These are phyloP conservation scores for Pseudolaguvia tuberculata DNA, from an alignment of 2,113 vertebrate species.

Conservation along the genomic window DNA sequence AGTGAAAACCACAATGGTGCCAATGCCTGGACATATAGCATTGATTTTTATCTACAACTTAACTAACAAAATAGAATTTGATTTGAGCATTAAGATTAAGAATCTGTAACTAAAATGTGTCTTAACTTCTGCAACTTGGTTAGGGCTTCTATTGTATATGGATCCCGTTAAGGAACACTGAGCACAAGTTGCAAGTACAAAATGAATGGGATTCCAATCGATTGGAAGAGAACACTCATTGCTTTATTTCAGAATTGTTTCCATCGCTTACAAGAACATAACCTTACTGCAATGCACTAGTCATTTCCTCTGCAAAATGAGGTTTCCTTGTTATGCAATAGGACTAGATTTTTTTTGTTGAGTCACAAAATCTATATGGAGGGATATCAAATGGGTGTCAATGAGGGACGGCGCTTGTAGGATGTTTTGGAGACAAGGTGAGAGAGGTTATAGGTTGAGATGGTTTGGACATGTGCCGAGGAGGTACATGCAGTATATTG, in stretches of 20 bases:
- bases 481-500: no score
- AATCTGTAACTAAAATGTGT: not conserved
- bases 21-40: slow-evolving; percentile 32
- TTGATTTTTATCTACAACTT: slow-evolving; percentile 38
- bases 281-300: not conserved
- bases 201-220: not conserved
- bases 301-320: no score
- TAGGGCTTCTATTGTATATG: not conserved
- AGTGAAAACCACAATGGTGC: slow-evolving; percentile 16
- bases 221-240: not conserved
- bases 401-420: no score
- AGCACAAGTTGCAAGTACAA: not conserved
- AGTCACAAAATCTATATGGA: not conserved
- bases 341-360: not conserved
- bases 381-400: not conserved
- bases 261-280: no score
- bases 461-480: no score
- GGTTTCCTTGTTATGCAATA: no score
- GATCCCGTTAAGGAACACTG: not conserved
- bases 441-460: no score
- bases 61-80: slow-evolving; percentile 7
- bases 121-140: not conserved
- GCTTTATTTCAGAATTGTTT: no score
- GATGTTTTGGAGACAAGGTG: no score
- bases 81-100: slow-evolving; percentile 7